phyloP scores from a whole-genome alignment of 2,888 invertebrate genomes.

The Andricus quercusramuli region DNA sequence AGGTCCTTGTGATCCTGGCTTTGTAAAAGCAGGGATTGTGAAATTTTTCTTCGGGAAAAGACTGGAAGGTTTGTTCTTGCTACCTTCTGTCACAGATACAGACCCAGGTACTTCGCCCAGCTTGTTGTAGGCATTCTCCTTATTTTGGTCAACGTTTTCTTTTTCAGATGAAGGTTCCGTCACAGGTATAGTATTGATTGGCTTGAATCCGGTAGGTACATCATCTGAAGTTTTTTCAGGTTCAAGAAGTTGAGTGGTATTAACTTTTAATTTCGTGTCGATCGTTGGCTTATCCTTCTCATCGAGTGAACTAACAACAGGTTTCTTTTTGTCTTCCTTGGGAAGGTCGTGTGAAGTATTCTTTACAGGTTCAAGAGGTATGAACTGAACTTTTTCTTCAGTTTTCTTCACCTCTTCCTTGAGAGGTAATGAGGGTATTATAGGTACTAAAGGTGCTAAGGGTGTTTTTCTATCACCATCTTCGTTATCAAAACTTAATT shows the following conservation, averaged over 20 bases:
- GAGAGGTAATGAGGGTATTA: background rate
- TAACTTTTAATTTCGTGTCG: background rate
- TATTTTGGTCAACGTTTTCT: background rate
- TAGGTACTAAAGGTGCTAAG: background rate
- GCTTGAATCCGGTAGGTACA: background rate
- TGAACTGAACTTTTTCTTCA: conserved; percentile 3
- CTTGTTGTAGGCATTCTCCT: conserved; percentile 48
- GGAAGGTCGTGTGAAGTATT: background rate
- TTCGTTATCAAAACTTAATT: background rate
- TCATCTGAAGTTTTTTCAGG: background rate
- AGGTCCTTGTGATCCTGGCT: background rate
- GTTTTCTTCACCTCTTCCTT: background rate
- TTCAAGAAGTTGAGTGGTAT: background rate
- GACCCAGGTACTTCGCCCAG: conserved; percentile 45
- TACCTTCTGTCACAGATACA: background rate
- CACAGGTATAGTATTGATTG: background rate
- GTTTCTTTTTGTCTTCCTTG: background rate
- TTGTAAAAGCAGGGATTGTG: background rate
- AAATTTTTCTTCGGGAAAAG: conserved; percentile 6
- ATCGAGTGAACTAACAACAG: background rate
- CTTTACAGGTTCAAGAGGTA: background rate
- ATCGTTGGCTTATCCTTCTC: background rate
- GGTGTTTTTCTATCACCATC: background rate
- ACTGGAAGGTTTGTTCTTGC: background rate
- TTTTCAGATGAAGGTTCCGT: background rate